Conservation (phyloP, 2,888 invertebrate species). For the Andrena bicolor region DNA sequence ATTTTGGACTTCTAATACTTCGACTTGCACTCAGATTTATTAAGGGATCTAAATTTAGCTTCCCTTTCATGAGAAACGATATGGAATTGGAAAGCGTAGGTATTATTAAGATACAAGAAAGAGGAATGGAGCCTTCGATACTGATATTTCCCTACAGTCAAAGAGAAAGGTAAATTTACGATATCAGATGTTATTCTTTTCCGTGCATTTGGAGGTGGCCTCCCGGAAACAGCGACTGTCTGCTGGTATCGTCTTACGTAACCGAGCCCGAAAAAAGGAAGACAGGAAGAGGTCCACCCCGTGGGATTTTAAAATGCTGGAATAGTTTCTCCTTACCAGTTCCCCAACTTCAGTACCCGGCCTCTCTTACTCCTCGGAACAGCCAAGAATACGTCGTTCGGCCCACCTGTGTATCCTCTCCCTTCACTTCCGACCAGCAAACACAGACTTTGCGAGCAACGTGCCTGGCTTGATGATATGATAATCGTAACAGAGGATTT, state of each 20-base stretch:
- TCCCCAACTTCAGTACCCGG: constrained; percentile 49
- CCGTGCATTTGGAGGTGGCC: constrained; percentile 31
- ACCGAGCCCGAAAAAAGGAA: constrained; percentile 37
- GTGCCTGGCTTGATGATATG: constrained; percentile 20
- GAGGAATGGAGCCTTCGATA: neutral
- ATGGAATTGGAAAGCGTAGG: neutral
- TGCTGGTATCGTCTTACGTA: constrained; percentile 56
- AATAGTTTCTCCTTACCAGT: constrained; percentile 59
- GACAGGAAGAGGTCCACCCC: constrained; percentile 42
- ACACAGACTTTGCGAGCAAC: constrained; percentile 15
- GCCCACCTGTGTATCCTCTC: constrained; percentile 32
- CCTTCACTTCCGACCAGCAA: neutral
- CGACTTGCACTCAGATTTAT: neutral
- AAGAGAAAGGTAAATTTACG: constrained; percentile 11
- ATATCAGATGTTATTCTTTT: constrained; percentile 28
- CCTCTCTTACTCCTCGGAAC: constrained; percentile 9
- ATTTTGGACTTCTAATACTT: no score
- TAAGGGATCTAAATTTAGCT: neutral
- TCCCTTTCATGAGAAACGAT: neutral
- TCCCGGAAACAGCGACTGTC: constrained; percentile 32
- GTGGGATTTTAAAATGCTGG: constrained; percentile 62
- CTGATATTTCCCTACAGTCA: neutral
- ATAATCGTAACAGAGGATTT: constrained; percentile 15
- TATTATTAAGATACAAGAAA: neutral
- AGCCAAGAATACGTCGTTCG: constrained; percentile 25